Evolutionary conservation across 2,888 invertebrate genomes (phyloP).

Genomic region (Eristalis pertinax): DNA sequence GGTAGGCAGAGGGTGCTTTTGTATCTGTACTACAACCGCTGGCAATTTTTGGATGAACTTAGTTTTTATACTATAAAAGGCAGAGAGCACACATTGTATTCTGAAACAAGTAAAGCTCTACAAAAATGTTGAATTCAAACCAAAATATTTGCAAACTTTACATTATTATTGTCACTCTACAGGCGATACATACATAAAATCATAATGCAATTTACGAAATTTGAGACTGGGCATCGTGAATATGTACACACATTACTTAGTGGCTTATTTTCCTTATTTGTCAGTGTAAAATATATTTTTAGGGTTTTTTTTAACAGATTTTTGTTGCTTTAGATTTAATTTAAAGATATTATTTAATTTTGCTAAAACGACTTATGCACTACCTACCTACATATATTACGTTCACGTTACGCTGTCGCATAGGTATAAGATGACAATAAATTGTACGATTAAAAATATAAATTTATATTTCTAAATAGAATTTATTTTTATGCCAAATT

Average conservation of each 20-base stretch:
- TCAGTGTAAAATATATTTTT: no score
- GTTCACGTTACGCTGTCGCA: background rate
- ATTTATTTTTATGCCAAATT: background rate
- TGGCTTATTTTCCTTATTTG: no score
- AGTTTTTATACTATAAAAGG: slow-evolving; percentile 12
- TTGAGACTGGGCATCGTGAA: no score
- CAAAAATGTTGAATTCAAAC: no score
- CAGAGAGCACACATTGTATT: background rate
- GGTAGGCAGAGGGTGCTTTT: slow-evolving; percentile 24
- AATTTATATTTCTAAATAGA: background rate
- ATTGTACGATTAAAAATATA: background rate
- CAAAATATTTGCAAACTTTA: no score
- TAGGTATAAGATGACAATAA: background rate
- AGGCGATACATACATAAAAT: no score
- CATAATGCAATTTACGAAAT: no score
- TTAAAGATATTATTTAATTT: background rate
- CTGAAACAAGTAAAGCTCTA: background rate
- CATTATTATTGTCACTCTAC: no score
- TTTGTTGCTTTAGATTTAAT: background rate
- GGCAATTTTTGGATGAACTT: slow-evolving; percentile 13
- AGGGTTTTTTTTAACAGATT: background rate
- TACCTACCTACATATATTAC: background rate
- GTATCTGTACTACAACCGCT: slow-evolving; percentile 29
- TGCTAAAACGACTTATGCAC: background rate
- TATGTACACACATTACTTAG: no score